A percentile compares a stretch with the other conserved stretches of the same genome.
Conservation (phyloP, 2,888 invertebrate species). For the Syritta pipiens region DNA sequence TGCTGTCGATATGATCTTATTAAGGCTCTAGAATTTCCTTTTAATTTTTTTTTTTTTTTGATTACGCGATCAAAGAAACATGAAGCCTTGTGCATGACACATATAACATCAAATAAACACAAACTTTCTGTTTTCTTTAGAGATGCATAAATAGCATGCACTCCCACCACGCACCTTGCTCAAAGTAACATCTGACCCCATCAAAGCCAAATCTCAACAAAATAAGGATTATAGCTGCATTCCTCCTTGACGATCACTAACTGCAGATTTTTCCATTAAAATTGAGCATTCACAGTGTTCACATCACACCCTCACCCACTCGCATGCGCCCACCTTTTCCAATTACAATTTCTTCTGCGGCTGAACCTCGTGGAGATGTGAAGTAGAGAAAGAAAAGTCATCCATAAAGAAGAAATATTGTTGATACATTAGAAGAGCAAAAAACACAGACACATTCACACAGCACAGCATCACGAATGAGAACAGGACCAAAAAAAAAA, state of each 20-base stretch:
- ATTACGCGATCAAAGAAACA: too few species aligned
- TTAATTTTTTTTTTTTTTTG: too few species aligned
- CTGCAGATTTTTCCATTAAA: slow-evolving; percentile 30
- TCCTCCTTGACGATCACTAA: slow-evolving; percentile 3
- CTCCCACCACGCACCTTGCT: too few species aligned
- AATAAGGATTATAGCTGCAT: slow-evolving; percentile 3
- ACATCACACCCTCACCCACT: slow-evolving; percentile 5
- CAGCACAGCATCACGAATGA: background rate
- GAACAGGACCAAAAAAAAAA: slow-evolving; percentile 11
- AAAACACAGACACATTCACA: slow-evolving; percentile 14
- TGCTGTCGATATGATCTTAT: too few species aligned
- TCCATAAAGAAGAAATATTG: slow-evolving; percentile 56
- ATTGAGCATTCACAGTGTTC: slow-evolving; percentile 24
- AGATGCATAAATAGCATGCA: too few species aligned
- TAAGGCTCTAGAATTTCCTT: too few species aligned
- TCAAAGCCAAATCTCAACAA: background rate
- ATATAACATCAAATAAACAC: too few species aligned
- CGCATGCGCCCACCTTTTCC: background rate
- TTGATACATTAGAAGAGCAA: slow-evolving; percentile 54
- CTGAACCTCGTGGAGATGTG: slow-evolving; percentile 16
- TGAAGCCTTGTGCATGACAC: too few species aligned
- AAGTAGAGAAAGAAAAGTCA: slow-evolving; percentile 8
- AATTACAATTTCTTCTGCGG: background rate
- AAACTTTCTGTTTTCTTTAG: too few species aligned
- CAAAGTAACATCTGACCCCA: too few species aligned